Conservation (phyloP, 2,888 invertebrate genomes). For the Lithophane semibrunnea region DNA sequence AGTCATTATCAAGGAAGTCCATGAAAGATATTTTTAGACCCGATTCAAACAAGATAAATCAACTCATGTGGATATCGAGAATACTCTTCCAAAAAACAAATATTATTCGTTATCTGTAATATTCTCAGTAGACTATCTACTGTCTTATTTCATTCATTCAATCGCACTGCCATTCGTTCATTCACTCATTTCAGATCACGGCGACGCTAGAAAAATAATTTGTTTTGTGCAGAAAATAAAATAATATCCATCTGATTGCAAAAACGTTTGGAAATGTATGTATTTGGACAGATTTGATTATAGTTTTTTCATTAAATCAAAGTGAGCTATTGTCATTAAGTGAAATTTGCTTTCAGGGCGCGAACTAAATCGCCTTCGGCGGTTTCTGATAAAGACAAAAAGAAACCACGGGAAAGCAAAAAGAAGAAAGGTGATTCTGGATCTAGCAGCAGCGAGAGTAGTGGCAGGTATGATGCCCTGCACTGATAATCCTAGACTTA, state of each 20-base stretch:
- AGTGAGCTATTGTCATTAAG: constrained; percentile 2
- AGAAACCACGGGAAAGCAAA: constrained; percentile 90
- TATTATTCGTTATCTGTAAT: not conserved
- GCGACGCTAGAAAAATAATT: constrained; percentile 44
- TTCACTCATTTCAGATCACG: constrained; percentile 41
- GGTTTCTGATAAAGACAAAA: constrained; percentile 93
- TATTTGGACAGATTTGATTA: constrained; percentile 16
- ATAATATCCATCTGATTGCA: not conserved
- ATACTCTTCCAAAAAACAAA: not conserved
- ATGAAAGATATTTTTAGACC: not conserved
- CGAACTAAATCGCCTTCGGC: constrained; percentile 94
- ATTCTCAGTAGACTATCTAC: not conserved
- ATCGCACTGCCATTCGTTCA: constrained; percentile 22
- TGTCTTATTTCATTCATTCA: not conserved
- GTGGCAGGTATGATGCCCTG: constrained; percentile 90
- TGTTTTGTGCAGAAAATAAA: constrained; percentile 24
- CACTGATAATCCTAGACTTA: not conserved
- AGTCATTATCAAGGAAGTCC: not conserved
- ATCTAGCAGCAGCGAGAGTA: constrained; percentile 95
- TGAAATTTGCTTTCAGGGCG: constrained; percentile 90
- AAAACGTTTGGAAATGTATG: constrained; percentile 37
- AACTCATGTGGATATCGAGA: constrained; percentile 8
- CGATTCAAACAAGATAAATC: not conserved
- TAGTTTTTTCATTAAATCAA: not conserved
- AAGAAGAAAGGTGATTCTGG: constrained; percentile 94